phyloP scores from a whole-genome alignment of 2,888 invertebrate species.

The Uloborus plumipes region DNA sequence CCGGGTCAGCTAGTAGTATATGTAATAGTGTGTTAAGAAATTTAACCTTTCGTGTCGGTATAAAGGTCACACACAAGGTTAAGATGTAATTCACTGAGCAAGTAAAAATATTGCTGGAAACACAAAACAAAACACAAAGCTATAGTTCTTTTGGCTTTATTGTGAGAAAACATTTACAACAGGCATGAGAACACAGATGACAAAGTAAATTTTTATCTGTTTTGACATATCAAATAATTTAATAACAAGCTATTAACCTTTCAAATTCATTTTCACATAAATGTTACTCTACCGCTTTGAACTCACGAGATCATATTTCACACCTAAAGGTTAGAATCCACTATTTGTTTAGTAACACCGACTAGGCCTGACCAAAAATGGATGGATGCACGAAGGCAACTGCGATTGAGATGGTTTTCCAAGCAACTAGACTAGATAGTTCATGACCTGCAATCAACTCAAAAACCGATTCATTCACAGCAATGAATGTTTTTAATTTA shows the following conservation, averaged over 20 bases:
- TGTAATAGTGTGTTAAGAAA: too few relatives aligned
- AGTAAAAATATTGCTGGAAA: not conserved
- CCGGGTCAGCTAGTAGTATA: too few relatives aligned
- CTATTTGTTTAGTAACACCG: constrained; percentile 32
- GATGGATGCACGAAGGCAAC: constrained; percentile 61
- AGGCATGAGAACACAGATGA: constrained; percentile 62
- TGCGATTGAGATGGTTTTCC: constrained; percentile 50
- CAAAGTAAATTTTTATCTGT: constrained; percentile 55
- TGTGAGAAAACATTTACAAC: constrained; percentile 65
- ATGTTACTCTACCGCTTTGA: not conserved
- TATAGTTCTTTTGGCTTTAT: constrained; percentile 59
- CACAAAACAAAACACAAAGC: not conserved
- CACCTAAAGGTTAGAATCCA: too few relatives aligned
- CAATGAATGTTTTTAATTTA: too few relatives aligned
- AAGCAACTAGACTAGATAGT: too few relatives aligned
- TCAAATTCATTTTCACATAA: constrained; percentile 14
- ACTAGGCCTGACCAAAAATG: constrained; percentile 56
- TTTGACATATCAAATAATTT: constrained; percentile 50
- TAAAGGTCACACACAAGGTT: too few relatives aligned
- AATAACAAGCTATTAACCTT: constrained; percentile 50
- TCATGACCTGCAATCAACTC: too few relatives aligned
- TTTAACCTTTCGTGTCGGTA: too few relatives aligned
- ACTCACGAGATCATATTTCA: too few relatives aligned
- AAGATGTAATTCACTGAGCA: not conserved
- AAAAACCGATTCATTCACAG: too few relatives aligned